Evolutionary conservation across 2,113 vertebrate species (phyloP), one percentile per base, ranked within the genome.

Genomic region (Aegotheles bennettii): DNA sequence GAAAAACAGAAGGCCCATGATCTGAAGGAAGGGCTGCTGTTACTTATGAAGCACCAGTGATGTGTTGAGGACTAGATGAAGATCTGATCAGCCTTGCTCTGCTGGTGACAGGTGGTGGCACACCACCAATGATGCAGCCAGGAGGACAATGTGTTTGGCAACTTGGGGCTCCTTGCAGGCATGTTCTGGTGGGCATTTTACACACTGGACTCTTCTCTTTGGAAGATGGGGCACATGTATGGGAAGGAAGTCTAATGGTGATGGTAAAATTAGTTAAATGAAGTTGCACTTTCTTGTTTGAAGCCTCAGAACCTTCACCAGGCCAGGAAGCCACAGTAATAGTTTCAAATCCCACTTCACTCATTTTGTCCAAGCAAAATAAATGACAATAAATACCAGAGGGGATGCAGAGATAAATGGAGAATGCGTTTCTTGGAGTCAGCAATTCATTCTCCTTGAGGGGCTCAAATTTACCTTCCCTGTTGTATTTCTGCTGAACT

Each of bases 91-190:
- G 65, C n/a, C 64, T 80, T 4, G 6, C 40, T 36, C 53, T 56
- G 42, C 71, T 80, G 87, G 23, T 63, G 89, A 33, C 77, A 69
- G 59, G 12, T 13, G 26, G 18, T 33, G 80, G 26, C 65, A 28
- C 0, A 7, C 5, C 45, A 20, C 31, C 2, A 73, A 8, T 0
- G 6, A 42, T 33, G 54, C 59, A 23, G 31, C 3, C 1, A 56
- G 69, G 40, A 59, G 38, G 61, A 16, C 38, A 19, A 9, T 0
- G 3, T 24, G 13, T 35, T 36, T 2, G 7, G 6, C 29, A 70
- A 3, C 40, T 11, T 1, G 2, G 42, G 33, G 70, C 43, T 73
- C 47, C 48, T 57, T 33, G 17, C 33, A 75, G 65, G 42, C 57
- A 20, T 3, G 5, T 31, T 2, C 5, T 16, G 15, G 40, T 6